phyloP scores from a whole-genome alignment of 2,113 vertebrate species.

The Clarias batrachus region DNA sequence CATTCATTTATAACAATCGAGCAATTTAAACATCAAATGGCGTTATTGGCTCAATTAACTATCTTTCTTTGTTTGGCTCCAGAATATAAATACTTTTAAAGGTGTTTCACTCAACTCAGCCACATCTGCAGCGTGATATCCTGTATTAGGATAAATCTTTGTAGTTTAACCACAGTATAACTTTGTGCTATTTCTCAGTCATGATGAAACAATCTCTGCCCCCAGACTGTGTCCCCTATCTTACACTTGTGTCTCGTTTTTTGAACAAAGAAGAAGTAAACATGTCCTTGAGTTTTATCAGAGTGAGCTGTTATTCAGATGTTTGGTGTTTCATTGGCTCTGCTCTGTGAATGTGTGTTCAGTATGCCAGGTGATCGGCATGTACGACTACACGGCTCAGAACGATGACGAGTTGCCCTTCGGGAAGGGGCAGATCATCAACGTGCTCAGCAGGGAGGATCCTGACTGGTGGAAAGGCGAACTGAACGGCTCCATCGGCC shows the following conservation, averaged over 20 bases:
- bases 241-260: background rate
- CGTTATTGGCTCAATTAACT: background rate
- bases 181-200: background rate
- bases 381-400: conserved; percentile 97
- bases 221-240: background rate
- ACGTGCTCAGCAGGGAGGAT: conserved; percentile 93
- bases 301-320: background rate
- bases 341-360: conserved; percentile 44
- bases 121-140: background rate
- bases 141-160: background rate
- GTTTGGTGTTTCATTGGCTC: background rate
- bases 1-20: background rate
- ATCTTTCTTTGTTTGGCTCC: background rate
- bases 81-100: background rate
- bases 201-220: background rate
- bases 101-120: background rate
- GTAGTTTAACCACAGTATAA: background rate
- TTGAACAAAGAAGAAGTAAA: too few relatives aligned
- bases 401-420: conserved; percentile 98
- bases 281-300: background rate
- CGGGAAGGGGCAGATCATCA: conserved; percentile 96
- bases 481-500: conserved; percentile 88
- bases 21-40: background rate
- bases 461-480: conserved; percentile 99
- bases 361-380: conserved; percentile 98